Percentiles rank a stretch among this genome's conserved stretches.
Conservation (phyloP, 2,888 invertebrate genomes). For the Flexamia atlantica region DNA sequence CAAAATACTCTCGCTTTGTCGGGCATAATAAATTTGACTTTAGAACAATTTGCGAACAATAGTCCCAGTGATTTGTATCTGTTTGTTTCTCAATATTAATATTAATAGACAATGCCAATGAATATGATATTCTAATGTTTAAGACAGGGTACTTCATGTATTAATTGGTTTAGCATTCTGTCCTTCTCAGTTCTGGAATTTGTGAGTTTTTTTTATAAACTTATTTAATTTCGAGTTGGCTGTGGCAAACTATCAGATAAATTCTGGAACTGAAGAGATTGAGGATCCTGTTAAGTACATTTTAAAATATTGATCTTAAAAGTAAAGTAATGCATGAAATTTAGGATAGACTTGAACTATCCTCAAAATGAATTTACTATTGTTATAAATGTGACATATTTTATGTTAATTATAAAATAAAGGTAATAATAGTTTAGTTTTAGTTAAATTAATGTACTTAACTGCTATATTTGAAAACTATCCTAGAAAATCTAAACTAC, state of each 20-base stretch:
- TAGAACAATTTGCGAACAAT: too few relatives aligned
- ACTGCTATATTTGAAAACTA: not conserved
- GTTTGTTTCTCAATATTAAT: too few relatives aligned
- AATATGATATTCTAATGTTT: not conserved
- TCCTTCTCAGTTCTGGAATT: not conserved
- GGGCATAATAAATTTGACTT: too few relatives aligned
- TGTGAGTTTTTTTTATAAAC: not conserved
- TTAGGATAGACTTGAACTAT: not conserved
- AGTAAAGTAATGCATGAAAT: constrained; percentile 26
- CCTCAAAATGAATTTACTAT: not conserved
- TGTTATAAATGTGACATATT: constrained; percentile 24
- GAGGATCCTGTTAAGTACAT: not conserved
- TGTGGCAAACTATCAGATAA: constrained; percentile 25
- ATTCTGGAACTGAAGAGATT: not conserved
- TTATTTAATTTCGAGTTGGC: constrained; percentile 1
- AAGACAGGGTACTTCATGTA: constrained; percentile 30
- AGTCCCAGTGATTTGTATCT: too few relatives aligned
- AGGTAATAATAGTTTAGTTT: constrained; percentile 28
- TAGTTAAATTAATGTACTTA: constrained; percentile 23
- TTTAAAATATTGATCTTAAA: not conserved
- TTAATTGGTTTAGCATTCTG: not conserved
- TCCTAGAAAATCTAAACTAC: not conserved
- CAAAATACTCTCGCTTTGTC: too few relatives aligned
- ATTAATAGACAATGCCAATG: constrained; percentile 25
- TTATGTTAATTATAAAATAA: constrained; percentile 18